Base-by-base conservation (phyloP, 2,797 vertebrate species). In the Siniperca undulata region DNA sequence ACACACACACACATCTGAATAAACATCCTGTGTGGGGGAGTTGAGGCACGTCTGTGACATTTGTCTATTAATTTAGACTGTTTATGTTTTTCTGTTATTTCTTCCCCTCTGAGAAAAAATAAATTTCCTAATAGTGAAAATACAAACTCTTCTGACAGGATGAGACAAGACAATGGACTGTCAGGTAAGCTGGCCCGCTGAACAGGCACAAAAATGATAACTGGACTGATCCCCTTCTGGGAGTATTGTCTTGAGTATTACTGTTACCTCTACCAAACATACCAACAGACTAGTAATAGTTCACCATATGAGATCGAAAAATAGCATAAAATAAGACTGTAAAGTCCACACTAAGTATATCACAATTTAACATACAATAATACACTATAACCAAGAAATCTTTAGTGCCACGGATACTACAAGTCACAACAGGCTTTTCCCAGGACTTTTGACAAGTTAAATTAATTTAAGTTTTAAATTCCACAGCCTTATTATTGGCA, bases 1-100 rank as follows among this genome's bases (percentile, higher is more conserved):
- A 80, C 27, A 22, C 66, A 74, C 64, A 64, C 70, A 74, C 30
- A 34, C 81, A 87, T 91, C 86, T 94, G 87, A 88, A 90, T 90
- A 95, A 95, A 95, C 95, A 95, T 95, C 93, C 91, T 93, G 90
- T 91, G 77, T 72, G 61, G 42, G 22, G 53, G 78, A 86, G 87
- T 68, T 64, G 42, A 53, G 30, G 27, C 71, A 78, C 76, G 66
- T 50, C 60, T 73, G 74, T 91, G 84, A 85, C 83, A 84, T 83
- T 94, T 89, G 89, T 91, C 65, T 89, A 61, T 89, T 86, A 92
- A 58, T 88, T 92, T 82, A 70, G 70, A 67, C 64, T 79, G 55
- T 74, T 87, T 81, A 11, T 91, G 83, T 89, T 93, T 91, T 84
- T 88, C 71, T 90, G 79, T 92, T 90, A 74, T 91, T 87, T 88